Evolutionary conservation across 2,113 vertebrate species (phyloP), one percentile per base, ranked within the genome.

Genomic region (Melanerpes formicivorus): DNA sequence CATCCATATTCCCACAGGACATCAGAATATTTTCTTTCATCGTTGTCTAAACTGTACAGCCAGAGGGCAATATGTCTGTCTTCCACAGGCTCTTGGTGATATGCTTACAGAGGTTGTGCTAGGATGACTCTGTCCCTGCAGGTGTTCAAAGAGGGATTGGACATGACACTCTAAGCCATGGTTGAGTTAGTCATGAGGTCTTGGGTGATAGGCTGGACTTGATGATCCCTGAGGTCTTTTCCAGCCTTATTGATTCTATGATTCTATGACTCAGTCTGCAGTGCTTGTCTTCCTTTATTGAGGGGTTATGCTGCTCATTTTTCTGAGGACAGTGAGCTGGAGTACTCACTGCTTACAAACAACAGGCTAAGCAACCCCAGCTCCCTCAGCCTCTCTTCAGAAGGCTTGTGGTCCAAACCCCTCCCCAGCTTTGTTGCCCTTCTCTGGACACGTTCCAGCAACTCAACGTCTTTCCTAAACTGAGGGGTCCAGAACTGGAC

Each of bases 1-100:
- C 52, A 93, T n/a, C 37, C 27, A 79, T 42, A 32, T 76, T 93
- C 59, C 88, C 59, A 91, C 23, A 72, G 85, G 73, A 88, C 7
- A 65, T 56, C 30, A 42, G 14, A 80, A 48, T 50, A 59, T 79
- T 88, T 91, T 81, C n/a, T 67, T 89, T 65, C 37, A 59, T 46
- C 79, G 56, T 54, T 90, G 72, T 67, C 69, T 88, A 72, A 88
- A 30, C 11, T 2, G 12, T 71, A 5, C 60, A 65, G 25, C 62
- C 72, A 75, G 76, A 85, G 80, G 54, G 82, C 55, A 84, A 62
- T 5, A 56, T 6, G 58, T 29, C 69, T 78, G 69, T 58, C 32
- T 91, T 64, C 59, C 71, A 46, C 55, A 70, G 67, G 71, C 80
- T 75, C n/a, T 66, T 0, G 0, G 32, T 0, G 29, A 18, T 3